These are phyloP conservation scores for Panurus biarmicus DNA, from an alignment of 2,113 vertebrate species.

Conservation along the genomic window DNA sequence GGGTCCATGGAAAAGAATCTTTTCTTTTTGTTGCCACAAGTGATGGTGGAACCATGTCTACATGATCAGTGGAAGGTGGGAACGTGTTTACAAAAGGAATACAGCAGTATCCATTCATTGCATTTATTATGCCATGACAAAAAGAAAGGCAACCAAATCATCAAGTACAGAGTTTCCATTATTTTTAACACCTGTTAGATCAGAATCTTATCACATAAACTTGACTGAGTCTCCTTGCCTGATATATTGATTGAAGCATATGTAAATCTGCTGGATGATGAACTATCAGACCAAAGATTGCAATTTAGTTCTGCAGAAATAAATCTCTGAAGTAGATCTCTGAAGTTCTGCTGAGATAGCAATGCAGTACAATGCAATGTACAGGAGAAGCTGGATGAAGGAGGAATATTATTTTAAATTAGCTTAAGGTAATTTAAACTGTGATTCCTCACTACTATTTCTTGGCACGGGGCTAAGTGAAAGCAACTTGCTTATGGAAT, in stretches of 20 bases:
- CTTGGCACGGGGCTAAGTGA: not conserved
- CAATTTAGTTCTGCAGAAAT: not conserved
- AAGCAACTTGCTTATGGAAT: not conserved
- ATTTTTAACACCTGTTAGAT: not conserved
- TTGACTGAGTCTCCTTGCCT: not conserved
- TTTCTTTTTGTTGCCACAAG: not conserved
- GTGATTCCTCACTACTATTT: not conserved
- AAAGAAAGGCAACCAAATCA: not conserved
- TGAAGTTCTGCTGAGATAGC: not conserved
- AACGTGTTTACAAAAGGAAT: not conserved
- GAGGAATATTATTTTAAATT: not conserved
- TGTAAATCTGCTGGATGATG: not conserved
- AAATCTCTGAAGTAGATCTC: not conserved
- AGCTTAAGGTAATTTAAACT: not conserved
- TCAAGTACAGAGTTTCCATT: not conserved
- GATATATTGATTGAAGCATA: not conserved
- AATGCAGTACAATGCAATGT: not conserved
- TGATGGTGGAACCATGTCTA: not conserved
- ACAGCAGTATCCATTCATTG: not conserved
- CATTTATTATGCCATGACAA: not conserved
- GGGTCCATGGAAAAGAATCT: not conserved
- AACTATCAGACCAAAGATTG: not conserved
- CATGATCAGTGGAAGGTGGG: not conserved
- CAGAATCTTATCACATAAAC: not conserved
- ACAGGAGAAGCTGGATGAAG: not conserved